Evolutionary conservation across 2,113 vertebrate genomes (phyloP).

Genomic region (Cebidichthys violaceus): DNA sequence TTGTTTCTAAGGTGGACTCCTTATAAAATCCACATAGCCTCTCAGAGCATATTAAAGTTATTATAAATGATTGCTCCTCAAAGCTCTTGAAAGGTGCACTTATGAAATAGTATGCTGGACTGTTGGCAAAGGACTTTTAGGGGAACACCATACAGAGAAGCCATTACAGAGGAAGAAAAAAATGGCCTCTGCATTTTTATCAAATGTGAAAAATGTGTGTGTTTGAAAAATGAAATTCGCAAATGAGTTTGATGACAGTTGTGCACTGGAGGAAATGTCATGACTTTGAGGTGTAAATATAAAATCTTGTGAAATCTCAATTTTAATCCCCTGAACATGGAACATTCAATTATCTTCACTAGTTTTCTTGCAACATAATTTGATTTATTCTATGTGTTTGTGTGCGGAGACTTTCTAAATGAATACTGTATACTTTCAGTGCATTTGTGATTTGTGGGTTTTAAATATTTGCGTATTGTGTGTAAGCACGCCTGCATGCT

Average conservation of each 20-base stretch:
- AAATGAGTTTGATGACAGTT: slow-evolving; percentile 5
- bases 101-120: slow-evolving; percentile 23
- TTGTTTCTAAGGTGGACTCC: background rate
- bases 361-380: slow-evolving; percentile 5
- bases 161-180: slow-evolving; percentile 14
- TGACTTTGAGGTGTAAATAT: background rate
- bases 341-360: slow-evolving; percentile 1
- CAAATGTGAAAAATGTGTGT: slow-evolving; percentile 7
- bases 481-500: background rate
- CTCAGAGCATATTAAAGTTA: slow-evolving; percentile 43
- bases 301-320: slow-evolving; percentile 7
- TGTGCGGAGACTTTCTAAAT: slow-evolving; percentile 18
- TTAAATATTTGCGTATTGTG: slow-evolving; percentile 40
- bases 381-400: slow-evolving; percentile 9
- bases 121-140: background rate
- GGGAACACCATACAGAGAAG: slow-evolving; percentile 48
- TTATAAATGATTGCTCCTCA: slow-evolving; percentile 47
- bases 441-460: slow-evolving; percentile 29
- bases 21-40: slow-evolving; percentile 2
- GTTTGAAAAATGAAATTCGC: background rate
- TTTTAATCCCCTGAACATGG: background rate
- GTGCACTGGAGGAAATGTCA: background rate
- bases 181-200: background rate
- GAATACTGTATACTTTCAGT: slow-evolving; percentile 24
- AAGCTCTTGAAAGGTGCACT: slow-evolving; percentile 35